Percentiles rank a stretch among this genome's conserved stretches.
Evolutionary conservation across 2,888 invertebrate genomes (phyloP).

Genomic region (Tenthredo notha): DNA sequence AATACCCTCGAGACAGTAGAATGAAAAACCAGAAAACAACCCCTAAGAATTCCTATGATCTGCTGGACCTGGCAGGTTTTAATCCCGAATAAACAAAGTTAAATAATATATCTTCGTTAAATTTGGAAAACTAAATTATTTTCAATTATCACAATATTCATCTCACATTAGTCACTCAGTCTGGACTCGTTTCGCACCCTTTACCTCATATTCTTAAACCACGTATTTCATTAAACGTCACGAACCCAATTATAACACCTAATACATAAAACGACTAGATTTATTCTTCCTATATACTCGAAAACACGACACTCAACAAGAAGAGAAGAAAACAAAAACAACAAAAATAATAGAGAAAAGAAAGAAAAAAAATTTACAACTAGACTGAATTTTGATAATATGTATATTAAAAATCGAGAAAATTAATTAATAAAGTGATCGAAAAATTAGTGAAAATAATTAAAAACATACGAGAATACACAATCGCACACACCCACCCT

Average conservation of each 20-base stretch:
- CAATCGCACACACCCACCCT: background rate
- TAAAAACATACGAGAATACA: background rate
- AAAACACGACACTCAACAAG: background rate
- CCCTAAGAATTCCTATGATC: background rate
- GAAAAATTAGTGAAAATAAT: too few relatives aligned
- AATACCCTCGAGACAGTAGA: background rate
- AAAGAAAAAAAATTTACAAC: background rate
- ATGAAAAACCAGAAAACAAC: background rate
- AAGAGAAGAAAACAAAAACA: too few relatives aligned
- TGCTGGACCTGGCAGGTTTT: background rate
- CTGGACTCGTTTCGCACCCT: background rate
- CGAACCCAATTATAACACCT: conserved; percentile 18
- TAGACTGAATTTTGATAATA: background rate
- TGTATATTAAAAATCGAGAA: background rate
- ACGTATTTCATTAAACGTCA: conserved; percentile 7
- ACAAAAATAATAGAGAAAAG: too few relatives aligned
- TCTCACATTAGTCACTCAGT: conserved; percentile 23
- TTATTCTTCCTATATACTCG: background rate
- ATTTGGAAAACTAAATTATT: background rate
- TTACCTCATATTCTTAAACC: conserved; percentile 1
- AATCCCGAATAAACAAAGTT: background rate
- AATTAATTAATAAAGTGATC: background rate
- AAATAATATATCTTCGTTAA: background rate
- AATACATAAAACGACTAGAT: background rate
- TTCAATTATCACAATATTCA: conserved; percentile 33